Evolutionary conservation across 2,888 invertebrate species (phyloP).

Genomic region (Temnothorax ravouxi): DNA sequence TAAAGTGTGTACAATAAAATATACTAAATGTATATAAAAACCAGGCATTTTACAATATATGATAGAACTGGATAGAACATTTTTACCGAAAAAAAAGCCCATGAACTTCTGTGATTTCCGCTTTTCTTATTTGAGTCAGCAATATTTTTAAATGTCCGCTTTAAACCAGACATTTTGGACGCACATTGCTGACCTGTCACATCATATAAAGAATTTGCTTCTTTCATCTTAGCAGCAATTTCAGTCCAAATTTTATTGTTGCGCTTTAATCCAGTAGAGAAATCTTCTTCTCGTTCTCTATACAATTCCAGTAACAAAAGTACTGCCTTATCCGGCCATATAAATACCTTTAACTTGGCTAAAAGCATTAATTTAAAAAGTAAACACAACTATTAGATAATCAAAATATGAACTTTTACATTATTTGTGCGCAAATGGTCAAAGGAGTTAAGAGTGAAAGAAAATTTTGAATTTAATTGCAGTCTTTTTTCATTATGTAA

Average conservation of each 20-base stretch:
- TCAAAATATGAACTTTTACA: not conserved
- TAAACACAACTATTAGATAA: not conserved
- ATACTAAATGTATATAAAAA: not conserved
- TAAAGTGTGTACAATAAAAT: not conserved
- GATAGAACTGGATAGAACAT: too few species aligned
- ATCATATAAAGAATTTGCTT: not conserved
- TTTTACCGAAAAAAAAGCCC: slow-evolving; percentile 19
- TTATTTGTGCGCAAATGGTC: too few species aligned
- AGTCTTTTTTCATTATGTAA: too few species aligned
- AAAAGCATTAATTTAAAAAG: slow-evolving; percentile 19
- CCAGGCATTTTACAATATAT: not conserved
- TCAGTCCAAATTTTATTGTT: slow-evolving; percentile 11
- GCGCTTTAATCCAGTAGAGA: not conserved
- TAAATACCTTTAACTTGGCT: not conserved
- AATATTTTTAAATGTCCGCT: slow-evolving; percentile 26
- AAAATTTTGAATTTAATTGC: too few species aligned
- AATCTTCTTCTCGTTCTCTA: slow-evolving; percentile 20
- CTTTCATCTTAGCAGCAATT: not conserved
- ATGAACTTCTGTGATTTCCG: not conserved
- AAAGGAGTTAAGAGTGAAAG: too few species aligned
- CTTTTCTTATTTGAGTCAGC: not conserved
- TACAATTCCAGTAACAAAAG: slow-evolving; percentile 9
- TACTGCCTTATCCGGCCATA: slow-evolving; percentile 26
- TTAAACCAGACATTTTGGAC: slow-evolving; percentile 13
- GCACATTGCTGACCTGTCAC: slow-evolving; percentile 6